These are phyloP conservation scores for Zelostemma sp. DNA, from an alignment of 1,140 invertebrate species.

Conservation along the genomic window DNA sequence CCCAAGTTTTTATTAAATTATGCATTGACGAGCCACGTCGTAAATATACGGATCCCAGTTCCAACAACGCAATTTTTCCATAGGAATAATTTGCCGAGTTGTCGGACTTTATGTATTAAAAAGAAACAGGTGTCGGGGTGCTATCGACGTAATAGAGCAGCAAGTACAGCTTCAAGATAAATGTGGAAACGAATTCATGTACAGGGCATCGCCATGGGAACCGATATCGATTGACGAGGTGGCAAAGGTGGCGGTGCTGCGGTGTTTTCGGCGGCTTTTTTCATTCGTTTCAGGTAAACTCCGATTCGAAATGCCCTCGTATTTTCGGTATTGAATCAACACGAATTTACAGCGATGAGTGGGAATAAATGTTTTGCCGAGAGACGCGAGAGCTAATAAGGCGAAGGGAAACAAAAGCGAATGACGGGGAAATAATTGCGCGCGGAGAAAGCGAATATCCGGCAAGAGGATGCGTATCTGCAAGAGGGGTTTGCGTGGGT, in stretches of 20 bases:
- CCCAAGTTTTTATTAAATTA: too few species aligned
- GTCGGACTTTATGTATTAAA: not conserved
- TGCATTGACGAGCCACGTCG: too few species aligned
- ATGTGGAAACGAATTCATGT: slow-evolving; percentile 61
- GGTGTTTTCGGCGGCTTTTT: slow-evolving; percentile 45
- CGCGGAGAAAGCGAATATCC: not conserved
- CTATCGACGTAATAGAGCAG: slow-evolving; percentile 37
- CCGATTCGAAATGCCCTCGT: too few species aligned
- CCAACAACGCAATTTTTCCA: not conserved
- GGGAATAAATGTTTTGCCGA: slow-evolving; percentile 39
- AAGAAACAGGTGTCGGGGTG: slow-evolving; percentile 19
- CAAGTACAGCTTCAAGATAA: slow-evolving; percentile 54
- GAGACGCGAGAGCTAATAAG: slow-evolving; percentile 37
- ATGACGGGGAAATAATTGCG: slow-evolving; percentile 30
- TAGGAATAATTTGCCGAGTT: not conserved
- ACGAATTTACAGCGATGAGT: too few species aligned
- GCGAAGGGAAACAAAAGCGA: slow-evolving; percentile 32
- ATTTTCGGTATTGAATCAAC: too few species aligned
- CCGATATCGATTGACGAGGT: slow-evolving; percentile 63
- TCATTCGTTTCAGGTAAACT: slow-evolving; percentile 26
- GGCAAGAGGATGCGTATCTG: not conserved
- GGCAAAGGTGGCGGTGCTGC: slow-evolving; percentile 43
- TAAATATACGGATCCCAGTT: too few species aligned
- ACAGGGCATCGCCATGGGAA: slow-evolving; percentile 65
- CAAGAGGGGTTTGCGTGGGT: not conserved